Evolutionary conservation across 2,888 invertebrate genomes (phyloP), one percentile per base, ranked within the genome.

Genomic region (Drosophila nr. fundita): DNA sequence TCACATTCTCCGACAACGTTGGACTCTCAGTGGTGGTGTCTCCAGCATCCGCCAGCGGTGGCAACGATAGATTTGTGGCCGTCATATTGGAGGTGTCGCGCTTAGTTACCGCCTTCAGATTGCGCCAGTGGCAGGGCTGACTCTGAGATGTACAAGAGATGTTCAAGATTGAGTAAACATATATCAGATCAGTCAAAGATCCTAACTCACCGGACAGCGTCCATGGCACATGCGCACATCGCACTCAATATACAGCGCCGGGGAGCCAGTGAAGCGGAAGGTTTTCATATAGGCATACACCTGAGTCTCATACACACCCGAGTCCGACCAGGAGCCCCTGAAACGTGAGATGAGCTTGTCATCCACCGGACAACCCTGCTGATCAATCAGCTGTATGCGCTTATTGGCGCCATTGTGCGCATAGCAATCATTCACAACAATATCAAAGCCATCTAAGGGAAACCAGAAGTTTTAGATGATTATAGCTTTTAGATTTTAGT

Each of bases 191-290:
- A 10, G 5, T 6, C 13, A 13, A 21, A 10, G 38, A 15, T 11
- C 1, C 1, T 3, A 30, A 27, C 95, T 95, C 93, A 98, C 98
- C 87, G 98, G 98, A 94, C 98, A 98, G 84, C 97, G 94, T 72
- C 98, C 98, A 92, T 98, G 98, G 92, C 98, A 98, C 98, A 98
- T 98, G 82, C 98, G 94, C 38, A 98, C 98, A 93, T 98, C 98
- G 90, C 98, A 98, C 94, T 98, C 98, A 73, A 98, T 97, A 92
- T 98, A 98, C 6, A 98, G 94, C 8, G 98, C 98, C 0, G 98
- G 98, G 0, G 98, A 98, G 30, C 98, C 98, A 0, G 98, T 98
- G 93, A 98, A 98, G 69, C 98, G 94, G 36, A 93, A 93, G 10
- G 98, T 98, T 94, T 98, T 98, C 97, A 98, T 97, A 91, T 98